Evolutionary conservation across 2,888 invertebrate genomes (phyloP).

Genomic region (Glaucopsyche alexis): DNA sequence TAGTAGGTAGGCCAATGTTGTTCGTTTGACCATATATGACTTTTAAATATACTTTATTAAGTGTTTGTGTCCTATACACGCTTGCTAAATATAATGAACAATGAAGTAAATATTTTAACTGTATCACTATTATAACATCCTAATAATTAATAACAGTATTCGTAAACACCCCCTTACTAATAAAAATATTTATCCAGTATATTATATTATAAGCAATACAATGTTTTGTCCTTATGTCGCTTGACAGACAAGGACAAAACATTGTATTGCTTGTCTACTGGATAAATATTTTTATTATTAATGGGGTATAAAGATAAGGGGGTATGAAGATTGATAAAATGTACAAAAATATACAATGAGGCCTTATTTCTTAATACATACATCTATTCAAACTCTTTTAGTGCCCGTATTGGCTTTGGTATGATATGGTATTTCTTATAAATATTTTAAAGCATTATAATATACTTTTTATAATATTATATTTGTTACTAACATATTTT

Average conservation of each 20-base stretch:
- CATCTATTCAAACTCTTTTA: neutral
- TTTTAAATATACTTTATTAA: neutral
- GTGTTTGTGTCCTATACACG: neutral
- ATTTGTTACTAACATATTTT: constrained; percentile 25
- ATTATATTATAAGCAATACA: no score
- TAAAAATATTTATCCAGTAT: no score
- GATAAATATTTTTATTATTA: no score
- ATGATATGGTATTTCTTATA: neutral
- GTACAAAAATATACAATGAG: constrained; percentile 25
- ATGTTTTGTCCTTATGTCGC: no score
- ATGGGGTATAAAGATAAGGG: neutral
- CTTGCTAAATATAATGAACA: neutral
- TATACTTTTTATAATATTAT: constrained; percentile 8
- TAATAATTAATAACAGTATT: neutral
- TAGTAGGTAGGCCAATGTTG: neutral
- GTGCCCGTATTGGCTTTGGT: constrained; percentile 19
- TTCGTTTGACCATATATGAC: neutral
- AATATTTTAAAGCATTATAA: neutral
- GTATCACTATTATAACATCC: neutral
- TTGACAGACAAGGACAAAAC: no score
- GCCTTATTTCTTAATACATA: constrained; percentile 18
- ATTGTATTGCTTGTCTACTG: no score
- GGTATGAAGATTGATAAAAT: constrained; percentile 1
- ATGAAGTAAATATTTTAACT: neutral
- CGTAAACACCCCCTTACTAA: no score